Base-by-base conservation (phyloP, 1,140 invertebrate genomes). In the Drosophila guanche region DNA sequence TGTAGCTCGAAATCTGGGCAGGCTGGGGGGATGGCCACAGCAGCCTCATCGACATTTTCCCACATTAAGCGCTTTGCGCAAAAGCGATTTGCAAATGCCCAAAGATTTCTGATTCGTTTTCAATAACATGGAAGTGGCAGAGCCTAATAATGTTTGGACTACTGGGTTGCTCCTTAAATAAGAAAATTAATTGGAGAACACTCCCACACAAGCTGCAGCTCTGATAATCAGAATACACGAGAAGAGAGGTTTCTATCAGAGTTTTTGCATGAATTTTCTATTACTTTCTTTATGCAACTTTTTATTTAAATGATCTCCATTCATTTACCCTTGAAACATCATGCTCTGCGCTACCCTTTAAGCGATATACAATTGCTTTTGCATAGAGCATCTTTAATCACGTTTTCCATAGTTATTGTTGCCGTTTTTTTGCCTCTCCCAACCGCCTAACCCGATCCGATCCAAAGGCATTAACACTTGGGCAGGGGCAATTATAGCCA, bases 371-470 rank as follows among this genome's bases (percentile, higher is more conserved):
- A 73, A 79, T 77, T 88, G 53, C 52, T 75, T 77, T 75, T 78
- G 81, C 77, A 88, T 86, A 67, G 33, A 37, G 84, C 83, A 88
- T 89, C 83, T 88, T 88, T 83, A 83, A 88, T 88, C 83, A 88
- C 84, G 84, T 88, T 88, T 88, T 83, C 33, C 76, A 88, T 88
- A 88, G 78, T 88, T 81, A 68, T 53, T 40, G 41, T 12, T 45
- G 59, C 41, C 71, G 71, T 65, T 78, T 75, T 65, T 78, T 75
- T 75, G 71, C 62, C 62, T 65, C 62, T 45, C 57, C 61, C 12
- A 66, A 69, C 72, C 62, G 33, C 57, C 61, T 10, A 66, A 69
- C 72, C 62, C 57, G 60, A 57, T 57, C 29, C 81, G 43, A 81
- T 25, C 42, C 52, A 14, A 55, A 43, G 61, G 62, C 70, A 88